These are phyloP conservation scores for Athalia rosae DNA, from an alignment of 2,888 invertebrate species.

Conservation along the genomic window DNA sequence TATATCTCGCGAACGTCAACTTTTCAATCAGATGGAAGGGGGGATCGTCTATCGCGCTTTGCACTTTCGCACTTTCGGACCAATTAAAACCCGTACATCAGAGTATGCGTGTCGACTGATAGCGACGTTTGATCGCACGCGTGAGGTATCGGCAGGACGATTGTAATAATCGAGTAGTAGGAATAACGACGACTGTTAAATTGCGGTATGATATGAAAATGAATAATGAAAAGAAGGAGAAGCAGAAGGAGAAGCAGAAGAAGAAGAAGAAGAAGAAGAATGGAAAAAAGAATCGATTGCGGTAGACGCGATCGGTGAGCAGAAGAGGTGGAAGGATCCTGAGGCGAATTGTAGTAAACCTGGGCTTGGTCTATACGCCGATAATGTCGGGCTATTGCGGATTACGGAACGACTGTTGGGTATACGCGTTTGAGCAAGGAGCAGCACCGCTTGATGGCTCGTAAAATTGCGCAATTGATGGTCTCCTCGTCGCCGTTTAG, in stretches of 20 bases:
- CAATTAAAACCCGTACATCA: neutral
- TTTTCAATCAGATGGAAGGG: conserved; percentile 8
- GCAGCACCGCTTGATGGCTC: conserved; percentile 48
- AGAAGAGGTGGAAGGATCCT: neutral
- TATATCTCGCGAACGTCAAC: conserved; percentile 3
- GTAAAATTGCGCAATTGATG: conserved; percentile 52
- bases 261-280: conserved; percentile 10
- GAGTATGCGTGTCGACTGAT: too few species aligned
- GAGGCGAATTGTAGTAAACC: conserved; percentile 28
- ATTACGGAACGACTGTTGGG: conserved; percentile 52
- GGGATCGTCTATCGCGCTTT: neutral
- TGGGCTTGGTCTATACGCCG: conserved; percentile 33
- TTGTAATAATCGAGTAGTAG: neutral
- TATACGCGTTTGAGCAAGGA: conserved; percentile 49
- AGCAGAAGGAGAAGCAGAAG: neutral
- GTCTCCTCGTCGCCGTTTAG: conserved; percentile 46
- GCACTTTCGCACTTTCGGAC: conserved; percentile 12
- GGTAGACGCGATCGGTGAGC: conserved; percentile 22
- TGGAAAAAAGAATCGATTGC: neutral
- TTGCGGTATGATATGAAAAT: neutral
- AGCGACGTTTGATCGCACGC: neutral
- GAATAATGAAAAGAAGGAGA: neutral
- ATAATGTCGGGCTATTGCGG: conserved; percentile 48
- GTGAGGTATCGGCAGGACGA: neutral
- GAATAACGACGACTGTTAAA: neutral